Evolutionary conservation across 2,888 invertebrate genomes (phyloP).

Genomic region (Cantharis rufa): DNA sequence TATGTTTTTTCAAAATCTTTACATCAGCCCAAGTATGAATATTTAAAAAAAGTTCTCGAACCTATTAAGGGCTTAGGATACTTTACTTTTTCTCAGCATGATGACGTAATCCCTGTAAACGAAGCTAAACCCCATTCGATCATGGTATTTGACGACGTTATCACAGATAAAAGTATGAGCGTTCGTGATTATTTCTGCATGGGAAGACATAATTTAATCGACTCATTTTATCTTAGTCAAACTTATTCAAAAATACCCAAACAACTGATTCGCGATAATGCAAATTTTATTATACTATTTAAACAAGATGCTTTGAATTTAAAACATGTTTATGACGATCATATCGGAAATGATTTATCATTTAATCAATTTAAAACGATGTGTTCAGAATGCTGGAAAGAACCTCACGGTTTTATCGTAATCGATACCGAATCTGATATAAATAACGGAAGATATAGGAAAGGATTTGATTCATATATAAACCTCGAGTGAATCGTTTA

Average conservation of each 20-base stretch:
- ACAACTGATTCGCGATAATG: constrained; percentile 46
- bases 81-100: constrained; percentile 8
- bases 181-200: constrained; percentile 43
- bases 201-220: constrained; percentile 43
- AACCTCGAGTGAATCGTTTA: too few species aligned
- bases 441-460: too few species aligned
- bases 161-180: constrained; percentile 40
- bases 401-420: too few species aligned
- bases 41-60: constrained; percentile 32
- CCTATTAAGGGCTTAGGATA: constrained; percentile 29
- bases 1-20: background rate
- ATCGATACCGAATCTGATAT: too few species aligned
- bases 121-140: constrained; percentile 41
- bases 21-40: constrained; percentile 33
- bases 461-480: too few species aligned
- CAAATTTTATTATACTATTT: constrained; percentile 5
- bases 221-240: constrained; percentile 33
- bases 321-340: background rate
- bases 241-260: constrained; percentile 44
- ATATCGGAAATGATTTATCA: background rate
- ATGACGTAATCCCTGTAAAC: constrained; percentile 30
- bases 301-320: background rate
- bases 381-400: background rate
- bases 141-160: constrained; percentile 49
- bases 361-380: background rate